phyloP scores from a whole-genome alignment of 2,797 vertebrate genomes.

The Scomberomorus guttatus region DNA sequence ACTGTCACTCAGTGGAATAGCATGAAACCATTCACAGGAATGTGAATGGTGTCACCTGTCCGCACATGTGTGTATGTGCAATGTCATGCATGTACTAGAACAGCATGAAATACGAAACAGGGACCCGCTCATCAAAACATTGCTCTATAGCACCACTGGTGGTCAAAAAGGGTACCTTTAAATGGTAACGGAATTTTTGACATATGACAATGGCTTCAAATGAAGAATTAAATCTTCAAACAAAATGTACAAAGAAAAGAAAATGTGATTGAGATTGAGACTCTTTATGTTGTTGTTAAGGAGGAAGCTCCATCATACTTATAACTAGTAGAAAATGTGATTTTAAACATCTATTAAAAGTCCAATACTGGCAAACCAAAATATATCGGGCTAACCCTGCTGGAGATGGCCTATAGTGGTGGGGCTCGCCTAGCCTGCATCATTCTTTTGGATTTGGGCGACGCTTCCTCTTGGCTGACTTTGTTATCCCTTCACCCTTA shows the following conservation, averaged over 20 bases:
- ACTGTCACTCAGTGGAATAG: not conserved
- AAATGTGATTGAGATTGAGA: not conserved
- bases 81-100: not conserved
- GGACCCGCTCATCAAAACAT: not conserved
- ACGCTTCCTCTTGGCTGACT: conserved; percentile 71
- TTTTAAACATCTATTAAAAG: not conserved
- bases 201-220: not conserved
- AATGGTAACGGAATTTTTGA: not conserved
- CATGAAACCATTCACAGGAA: not conserved
- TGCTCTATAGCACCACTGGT: not conserved
- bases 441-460: conserved; percentile 53
- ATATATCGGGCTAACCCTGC: not conserved
- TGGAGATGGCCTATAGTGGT: conserved; percentile 12
- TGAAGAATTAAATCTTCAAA: not conserved
- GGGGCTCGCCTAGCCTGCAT: conserved; percentile 69
- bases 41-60: not conserved
- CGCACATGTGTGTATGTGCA: not conserved
- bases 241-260: not conserved
- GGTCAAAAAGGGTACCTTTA: not conserved
- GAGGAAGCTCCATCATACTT: not conserved
- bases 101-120: not conserved
- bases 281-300: not conserved
- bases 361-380: not conserved
- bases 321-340: too few relatives aligned
- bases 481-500: conserved; percentile 78